phyloP scores from a whole-genome alignment of 1,140 invertebrate species.

The Centruroides vittatus region DNA sequence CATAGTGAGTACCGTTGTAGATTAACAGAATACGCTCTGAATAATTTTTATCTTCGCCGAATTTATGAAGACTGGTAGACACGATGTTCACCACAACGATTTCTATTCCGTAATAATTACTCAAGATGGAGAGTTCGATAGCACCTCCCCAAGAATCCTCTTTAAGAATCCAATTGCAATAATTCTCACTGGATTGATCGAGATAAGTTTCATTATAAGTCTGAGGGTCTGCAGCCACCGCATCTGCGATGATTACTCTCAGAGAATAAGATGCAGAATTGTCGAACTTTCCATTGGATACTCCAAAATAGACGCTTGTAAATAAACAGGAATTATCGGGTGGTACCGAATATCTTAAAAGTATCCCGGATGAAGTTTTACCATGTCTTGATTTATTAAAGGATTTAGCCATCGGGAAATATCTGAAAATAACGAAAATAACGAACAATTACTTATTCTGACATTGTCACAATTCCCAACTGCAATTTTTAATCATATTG shows the following conservation, averaged over 20 bases:
- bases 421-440: no score
- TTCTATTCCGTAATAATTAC: conserved; percentile 73
- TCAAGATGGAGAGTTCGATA: conserved; percentile 83
- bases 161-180: conserved; percentile 70
- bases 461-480: no score
- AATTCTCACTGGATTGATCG: conserved; percentile 68
- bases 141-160: conserved; percentile 74
- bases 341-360: conserved; percentile 79
- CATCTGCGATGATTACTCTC: conserved; percentile 70
- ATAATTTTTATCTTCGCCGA: conserved; percentile 85
- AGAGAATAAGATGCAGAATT: conserved; percentile 50
- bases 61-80: conserved; percentile 75
- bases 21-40: conserved; percentile 68
- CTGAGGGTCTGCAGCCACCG: conserved; percentile 55
- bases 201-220: conserved; percentile 74
- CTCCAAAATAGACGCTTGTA: conserved; percentile 60
- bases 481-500: no score
- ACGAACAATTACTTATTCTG: no score
- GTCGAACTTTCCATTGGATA: conserved; percentile 57
- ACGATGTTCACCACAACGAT: conserved; percentile 87
- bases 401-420: no score
- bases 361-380: conserved; percentile 25
- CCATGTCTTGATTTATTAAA: no score
- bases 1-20: conserved; percentile 94
- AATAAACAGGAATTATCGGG: conserved; percentile 93